Base-by-base conservation (phyloP, 2,888 invertebrate species). In the Sthenelais limicola region DNA sequence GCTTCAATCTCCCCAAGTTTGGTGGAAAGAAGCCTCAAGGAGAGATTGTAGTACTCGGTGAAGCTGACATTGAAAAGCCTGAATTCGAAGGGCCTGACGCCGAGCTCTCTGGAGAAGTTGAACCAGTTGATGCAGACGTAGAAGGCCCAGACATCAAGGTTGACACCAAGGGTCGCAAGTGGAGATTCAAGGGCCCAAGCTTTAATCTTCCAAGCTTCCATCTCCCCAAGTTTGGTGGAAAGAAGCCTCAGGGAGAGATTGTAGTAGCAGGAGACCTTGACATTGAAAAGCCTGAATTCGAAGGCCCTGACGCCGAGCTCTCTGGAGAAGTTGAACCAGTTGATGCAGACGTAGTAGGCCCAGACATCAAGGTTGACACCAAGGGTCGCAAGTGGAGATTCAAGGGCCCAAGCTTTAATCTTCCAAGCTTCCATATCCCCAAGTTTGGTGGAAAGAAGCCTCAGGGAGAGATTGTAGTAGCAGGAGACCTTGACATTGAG, bases 401-500 rank as follows among this genome's bases (percentile, higher is more conserved):
- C 56, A 56, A 56, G 21, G 56, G 32, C 35, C 56, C 56, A 33
- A 30, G 35, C n/a, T 33, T 56, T 43, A 62, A 62, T 21, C 38
- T 35, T n/a, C 62, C 62, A 7, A 62, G 62, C 38, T 62, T 62
- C 38, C 43, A 35, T 38, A 24, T 62, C 3, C 62, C 62, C 15
- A 62, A 38, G 62, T 62, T 43, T 18, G 18, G 18, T 15, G 26
- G 26, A 38, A 38, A 38, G n/a, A 28, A 28, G 4, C 38, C 38
- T 5, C 62, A 62, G 24, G 62, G 62, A 35, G 62, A 62, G 28
- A 43, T 62, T 24, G 43, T 35, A 38, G 62, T 62, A 12, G 43
- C 12, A 38, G 62, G 62, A 12, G 62, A 62, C 62, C 38, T 62
- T 35, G 62, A 62, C 62, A 38, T 62, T 62, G 62, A 43, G 43